Evolutionary conservation across 2,113 vertebrate species (phyloP).

Genomic region (Lucifuga dentata): DNA sequence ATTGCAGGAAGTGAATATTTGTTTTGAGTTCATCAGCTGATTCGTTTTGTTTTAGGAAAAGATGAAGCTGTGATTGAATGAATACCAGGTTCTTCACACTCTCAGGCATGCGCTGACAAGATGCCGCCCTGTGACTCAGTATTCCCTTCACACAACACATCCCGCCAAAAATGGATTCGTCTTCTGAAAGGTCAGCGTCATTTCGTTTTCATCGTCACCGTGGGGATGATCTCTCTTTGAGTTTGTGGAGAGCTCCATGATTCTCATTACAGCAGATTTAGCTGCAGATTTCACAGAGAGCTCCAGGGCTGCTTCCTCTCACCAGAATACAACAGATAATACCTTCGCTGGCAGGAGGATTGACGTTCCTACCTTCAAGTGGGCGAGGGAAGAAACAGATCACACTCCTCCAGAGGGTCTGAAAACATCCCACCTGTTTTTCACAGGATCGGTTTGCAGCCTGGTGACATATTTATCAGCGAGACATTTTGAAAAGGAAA

Average conservation of each 20-base stretch:
- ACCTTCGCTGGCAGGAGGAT: slow-evolving; percentile 44
- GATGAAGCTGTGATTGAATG: slow-evolving; percentile 12
- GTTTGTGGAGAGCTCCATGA: slow-evolving; percentile 41
- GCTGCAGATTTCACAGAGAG: slow-evolving; percentile 41
- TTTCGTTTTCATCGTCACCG: slow-evolving; percentile 25
- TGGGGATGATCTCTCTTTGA: background rate
- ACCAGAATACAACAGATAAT: slow-evolving; percentile 42
- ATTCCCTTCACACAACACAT: slow-evolving; percentile 10
- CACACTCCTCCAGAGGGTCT: slow-evolving; percentile 40
- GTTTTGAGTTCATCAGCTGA: too few relatives aligned
- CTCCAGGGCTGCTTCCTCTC: slow-evolving; percentile 36
- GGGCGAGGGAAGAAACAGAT: slow-evolving; percentile 23
- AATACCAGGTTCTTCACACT: slow-evolving; percentile 31
- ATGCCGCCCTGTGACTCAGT: slow-evolving; percentile 32
- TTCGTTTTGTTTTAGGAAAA: background rate
- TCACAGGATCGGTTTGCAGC: slow-evolving; percentile 56
- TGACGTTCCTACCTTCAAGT: slow-evolving; percentile 29
- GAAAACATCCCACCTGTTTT: slow-evolving; percentile 72
- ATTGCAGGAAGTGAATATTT: background rate
- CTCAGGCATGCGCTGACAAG: slow-evolving; percentile 8
- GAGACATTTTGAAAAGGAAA: slow-evolving; percentile 70
- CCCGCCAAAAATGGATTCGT: slow-evolving; percentile 26
- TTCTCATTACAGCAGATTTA: slow-evolving; percentile 56
- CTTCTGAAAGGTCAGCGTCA: slow-evolving; percentile 49
- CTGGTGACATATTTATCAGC: slow-evolving; percentile 68